Percentiles rank a stretch among this genome's conserved stretches.
These are phyloP conservation scores for Melipona bicolor DNA, from an alignment of 2,888 invertebrate species.

Conservation along the genomic window DNA sequence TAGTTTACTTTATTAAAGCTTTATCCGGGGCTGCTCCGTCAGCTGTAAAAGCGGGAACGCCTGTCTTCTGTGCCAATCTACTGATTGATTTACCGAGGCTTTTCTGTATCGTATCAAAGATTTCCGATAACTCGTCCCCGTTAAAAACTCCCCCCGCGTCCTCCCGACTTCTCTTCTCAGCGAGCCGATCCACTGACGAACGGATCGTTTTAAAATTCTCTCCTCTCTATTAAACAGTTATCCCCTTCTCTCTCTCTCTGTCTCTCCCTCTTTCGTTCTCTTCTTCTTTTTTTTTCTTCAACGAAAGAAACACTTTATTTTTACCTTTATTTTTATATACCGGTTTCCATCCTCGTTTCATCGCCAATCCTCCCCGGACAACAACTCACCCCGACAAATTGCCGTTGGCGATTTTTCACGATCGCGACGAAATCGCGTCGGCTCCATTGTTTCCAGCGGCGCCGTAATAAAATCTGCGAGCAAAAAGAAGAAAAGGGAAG, in stretches of 20 bases:
- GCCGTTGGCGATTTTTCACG: neutral
- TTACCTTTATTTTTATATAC: too few relatives aligned
- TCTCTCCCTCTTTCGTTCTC: neutral
- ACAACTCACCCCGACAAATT: neutral
- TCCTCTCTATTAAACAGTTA: neutral
- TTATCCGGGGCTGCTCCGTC: neutral
- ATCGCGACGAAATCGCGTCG: neutral
- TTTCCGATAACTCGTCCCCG: constrained; percentile 49
- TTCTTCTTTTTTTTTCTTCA: too few relatives aligned
- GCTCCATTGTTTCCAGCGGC: neutral
- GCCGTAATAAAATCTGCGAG: constrained; percentile 4
- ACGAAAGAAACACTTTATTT: neutral
- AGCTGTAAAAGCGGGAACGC: constrained; percentile 18
- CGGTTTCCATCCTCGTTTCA: too few relatives aligned
- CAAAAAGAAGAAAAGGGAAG: neutral
- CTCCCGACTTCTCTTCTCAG: neutral
- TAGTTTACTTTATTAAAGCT: constrained; percentile 48
- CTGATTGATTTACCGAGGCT: constrained; percentile 39
- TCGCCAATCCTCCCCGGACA: neutral
- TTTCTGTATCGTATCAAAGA: constrained; percentile 41
- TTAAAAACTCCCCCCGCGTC: neutral
- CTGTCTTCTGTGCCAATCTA: constrained; percentile 47
- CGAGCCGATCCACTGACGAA: constrained; percentile 3
- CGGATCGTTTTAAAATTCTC: constrained; percentile 28
- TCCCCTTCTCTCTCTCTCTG: neutral